A percentile compares a stretch with the other conserved stretches of the same genome.
These are phyloP conservation scores for Halcyon malimbica DNA, from an alignment of 2,113 vertebrate species.

Conservation along the genomic window DNA sequence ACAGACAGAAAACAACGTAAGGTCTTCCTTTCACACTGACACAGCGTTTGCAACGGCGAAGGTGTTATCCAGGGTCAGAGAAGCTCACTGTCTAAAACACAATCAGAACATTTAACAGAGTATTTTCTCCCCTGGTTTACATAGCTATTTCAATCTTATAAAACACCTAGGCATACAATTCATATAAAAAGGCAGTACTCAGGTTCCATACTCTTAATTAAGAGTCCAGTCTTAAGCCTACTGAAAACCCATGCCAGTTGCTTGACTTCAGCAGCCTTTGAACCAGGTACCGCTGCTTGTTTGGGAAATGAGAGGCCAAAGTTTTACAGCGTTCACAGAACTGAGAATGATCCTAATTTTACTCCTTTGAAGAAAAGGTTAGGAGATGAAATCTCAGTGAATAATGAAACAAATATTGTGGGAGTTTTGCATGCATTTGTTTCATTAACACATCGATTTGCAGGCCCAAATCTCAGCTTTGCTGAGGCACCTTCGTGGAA, in stretches of 20 bases:
- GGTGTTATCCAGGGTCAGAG: neutral
- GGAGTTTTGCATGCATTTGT: accelerated
- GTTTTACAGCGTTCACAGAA: neutral
- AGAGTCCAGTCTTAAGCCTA: neutral
- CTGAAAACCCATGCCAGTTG: neutral
- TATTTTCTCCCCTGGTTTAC: neutral
- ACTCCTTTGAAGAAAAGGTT: neutral
- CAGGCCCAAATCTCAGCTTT: neutral
- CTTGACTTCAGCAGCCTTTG: neutral
- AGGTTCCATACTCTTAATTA: too few relatives aligned
- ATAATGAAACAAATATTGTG: neutral
- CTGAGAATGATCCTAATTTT: neutral
- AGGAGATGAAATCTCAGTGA: neutral
- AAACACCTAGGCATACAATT: neutral
- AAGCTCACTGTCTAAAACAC: neutral
- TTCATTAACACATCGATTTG: neutral
- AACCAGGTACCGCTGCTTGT: neutral
- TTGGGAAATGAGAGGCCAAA: neutral
- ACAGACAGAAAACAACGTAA: neutral
- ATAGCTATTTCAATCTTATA: neutral
- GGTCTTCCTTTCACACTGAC: neutral
- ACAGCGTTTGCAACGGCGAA: neutral
- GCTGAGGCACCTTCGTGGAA: neutral
- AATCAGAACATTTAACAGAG: neutral
- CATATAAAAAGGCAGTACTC: neutral